phyloP scores from a whole-genome alignment of 2,797 vertebrate genomes.

The Eulemur coronatus region DNA sequence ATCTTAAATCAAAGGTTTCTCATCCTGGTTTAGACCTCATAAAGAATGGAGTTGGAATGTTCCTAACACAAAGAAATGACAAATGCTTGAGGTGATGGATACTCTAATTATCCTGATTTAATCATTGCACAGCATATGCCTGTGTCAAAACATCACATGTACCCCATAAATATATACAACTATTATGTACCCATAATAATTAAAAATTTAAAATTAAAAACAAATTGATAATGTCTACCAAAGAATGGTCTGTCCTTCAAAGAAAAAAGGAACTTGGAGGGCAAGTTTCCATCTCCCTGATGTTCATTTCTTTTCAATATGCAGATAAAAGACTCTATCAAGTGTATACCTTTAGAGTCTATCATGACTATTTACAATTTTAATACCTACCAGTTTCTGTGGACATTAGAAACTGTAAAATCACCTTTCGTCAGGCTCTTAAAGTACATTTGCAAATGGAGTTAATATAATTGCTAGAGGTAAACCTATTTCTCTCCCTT shows the following conservation, averaged over 20 bases:
- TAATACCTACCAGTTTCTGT: slow-evolving; percentile 57
- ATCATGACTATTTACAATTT: slow-evolving; percentile 37
- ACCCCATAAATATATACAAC: background rate
- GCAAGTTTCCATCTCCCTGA: slow-evolving; percentile 20
- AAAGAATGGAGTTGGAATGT: background rate
- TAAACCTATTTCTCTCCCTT: background rate
- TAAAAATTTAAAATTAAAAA: background rate
- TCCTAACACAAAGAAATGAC: background rate
- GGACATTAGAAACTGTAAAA: slow-evolving; percentile 45
- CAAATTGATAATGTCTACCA: background rate
- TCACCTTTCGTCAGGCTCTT: background rate
- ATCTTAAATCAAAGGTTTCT: slow-evolving; percentile 35
- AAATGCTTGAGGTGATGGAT: background rate
- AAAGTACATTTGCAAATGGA: slow-evolving; percentile 1
- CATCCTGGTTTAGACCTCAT: background rate
- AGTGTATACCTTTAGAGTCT: slow-evolving; percentile 60
- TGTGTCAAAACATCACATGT: background rate
- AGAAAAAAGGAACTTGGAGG: background rate
- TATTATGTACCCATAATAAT: background rate
- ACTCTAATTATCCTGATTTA: background rate
- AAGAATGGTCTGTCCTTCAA: background rate
- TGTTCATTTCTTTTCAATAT: slow-evolving; percentile 31
- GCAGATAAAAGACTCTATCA: slow-evolving; percentile 35
- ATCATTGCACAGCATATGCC: background rate
- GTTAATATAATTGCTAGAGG: background rate